Percentiles rank a stretch among this genome's conserved stretches.
These are phyloP conservation scores for Dendrolimus kikuchii DNA, from an alignment of 1,140 invertebrate species.

Conservation along the genomic window DNA sequence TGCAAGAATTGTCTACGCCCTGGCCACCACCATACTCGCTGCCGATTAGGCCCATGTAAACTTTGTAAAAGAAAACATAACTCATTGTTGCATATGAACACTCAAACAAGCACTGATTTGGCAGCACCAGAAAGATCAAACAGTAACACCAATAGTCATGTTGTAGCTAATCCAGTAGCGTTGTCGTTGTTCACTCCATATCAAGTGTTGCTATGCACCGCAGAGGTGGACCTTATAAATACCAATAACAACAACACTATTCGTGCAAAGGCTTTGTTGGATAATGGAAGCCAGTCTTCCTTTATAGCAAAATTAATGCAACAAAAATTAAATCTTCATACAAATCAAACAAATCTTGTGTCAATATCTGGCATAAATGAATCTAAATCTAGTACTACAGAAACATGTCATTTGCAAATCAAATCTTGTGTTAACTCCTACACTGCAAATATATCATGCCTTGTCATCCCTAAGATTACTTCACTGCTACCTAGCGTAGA, in stretches of 20 bases:
- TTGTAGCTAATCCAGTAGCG: neutral
- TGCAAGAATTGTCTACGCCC: slow-evolving; percentile 8
- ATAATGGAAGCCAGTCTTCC: slow-evolving; percentile 11
- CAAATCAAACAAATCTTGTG: too few species aligned
- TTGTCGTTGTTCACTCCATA: neutral
- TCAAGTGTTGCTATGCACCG: slow-evolving; percentile 3
- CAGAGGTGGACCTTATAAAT: slow-evolving; percentile 1
- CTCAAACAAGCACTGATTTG: neutral
- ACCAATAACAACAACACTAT: slow-evolving; percentile 1
- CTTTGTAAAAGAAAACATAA: slow-evolving; percentile 7
- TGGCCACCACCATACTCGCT: slow-evolving; percentile 1
- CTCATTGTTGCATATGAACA: slow-evolving; percentile 6
- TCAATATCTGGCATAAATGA: slow-evolving; percentile 1
- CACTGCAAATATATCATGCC: neutral
- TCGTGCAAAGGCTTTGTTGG: slow-evolving; percentile 6
- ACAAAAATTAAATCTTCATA: slow-evolving; percentile 6
- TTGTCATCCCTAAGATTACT: slow-evolving; percentile 1
- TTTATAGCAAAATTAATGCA: slow-evolving; percentile 8
- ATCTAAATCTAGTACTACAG: neutral
- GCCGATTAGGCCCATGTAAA: slow-evolving; percentile 6
- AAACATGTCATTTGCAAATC: neutral
- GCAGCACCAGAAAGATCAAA: neutral
- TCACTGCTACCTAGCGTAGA: neutral
- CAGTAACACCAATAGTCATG: neutral
- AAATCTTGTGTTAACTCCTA: neutral